phyloP scores from a whole-genome alignment of 2,113 vertebrate species.

The Charadrius vociferus region DNA sequence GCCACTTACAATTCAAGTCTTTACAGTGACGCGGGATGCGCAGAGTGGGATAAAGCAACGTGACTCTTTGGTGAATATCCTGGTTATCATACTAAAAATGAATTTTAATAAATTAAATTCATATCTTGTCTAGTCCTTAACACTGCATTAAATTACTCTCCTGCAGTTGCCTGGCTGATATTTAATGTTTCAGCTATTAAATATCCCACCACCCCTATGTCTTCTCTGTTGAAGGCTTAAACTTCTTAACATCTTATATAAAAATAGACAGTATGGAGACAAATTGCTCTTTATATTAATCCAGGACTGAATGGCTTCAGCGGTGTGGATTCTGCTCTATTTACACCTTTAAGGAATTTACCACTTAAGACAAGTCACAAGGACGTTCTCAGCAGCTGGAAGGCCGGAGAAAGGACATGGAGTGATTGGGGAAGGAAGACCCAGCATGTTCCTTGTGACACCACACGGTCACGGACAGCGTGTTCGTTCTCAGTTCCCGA shows the following conservation, averaged over 20 bases:
- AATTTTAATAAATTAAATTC: background rate
- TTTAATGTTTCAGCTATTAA: background rate
- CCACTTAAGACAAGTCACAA: background rate
- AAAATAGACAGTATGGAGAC: background rate
- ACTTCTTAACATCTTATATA: background rate
- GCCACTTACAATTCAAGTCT: background rate
- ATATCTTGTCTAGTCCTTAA: background rate
- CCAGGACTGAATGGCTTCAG: background rate
- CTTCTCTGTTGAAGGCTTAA: background rate
- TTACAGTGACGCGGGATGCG: background rate
- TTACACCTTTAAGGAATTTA: background rate
- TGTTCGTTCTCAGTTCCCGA: background rate
- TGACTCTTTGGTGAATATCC: slow-evolving; percentile 20
- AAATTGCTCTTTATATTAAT: background rate
- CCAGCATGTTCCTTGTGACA: background rate
- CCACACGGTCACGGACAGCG: accelerated
- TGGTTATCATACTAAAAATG: background rate
- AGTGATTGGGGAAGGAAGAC: background rate
- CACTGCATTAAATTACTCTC: background rate
- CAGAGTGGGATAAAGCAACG: background rate
- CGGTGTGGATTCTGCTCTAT: background rate
- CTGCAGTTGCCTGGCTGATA: background rate
- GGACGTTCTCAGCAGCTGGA: background rate
- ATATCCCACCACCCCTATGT: background rate
- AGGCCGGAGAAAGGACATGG: background rate